A percentile compares a stretch with the other conserved stretches of the same genome.
Conservation (phyloP, 2,113 vertebrate species). For the Cricetomys ansorgei region DNA sequence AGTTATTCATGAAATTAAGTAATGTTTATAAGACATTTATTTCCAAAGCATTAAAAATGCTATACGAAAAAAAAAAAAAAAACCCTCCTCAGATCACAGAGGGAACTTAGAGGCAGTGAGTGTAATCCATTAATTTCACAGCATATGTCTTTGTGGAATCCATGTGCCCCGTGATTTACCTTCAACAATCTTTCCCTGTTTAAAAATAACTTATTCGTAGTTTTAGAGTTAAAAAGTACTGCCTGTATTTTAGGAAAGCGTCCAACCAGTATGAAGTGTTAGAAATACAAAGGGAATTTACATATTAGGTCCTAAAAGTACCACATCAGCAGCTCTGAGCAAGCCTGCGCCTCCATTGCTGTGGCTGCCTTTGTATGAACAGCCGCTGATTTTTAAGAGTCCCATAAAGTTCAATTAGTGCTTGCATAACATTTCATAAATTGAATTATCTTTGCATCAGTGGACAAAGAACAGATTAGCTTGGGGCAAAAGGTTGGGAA, state of each 20-base stretch:
- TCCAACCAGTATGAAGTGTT: neutral
- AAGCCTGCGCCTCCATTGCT: neutral
- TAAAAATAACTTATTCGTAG: neutral
- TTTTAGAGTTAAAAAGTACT: neutral
- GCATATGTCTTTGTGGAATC: conserved; percentile 85
- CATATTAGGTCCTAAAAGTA: neutral
- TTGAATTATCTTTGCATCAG: conserved; percentile 62
- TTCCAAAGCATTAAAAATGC: conserved; percentile 69
- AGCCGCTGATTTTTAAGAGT: neutral
- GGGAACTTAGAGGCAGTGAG: conserved; percentile 47
- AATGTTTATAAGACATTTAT: conserved; percentile 78
- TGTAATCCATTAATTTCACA: conserved; percentile 52
- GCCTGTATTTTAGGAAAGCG: conserved; percentile 22
- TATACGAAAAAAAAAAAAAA: conserved; percentile 73
- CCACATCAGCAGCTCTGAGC: neutral
- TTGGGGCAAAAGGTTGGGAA: conserved; percentile 34
- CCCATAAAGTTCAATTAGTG: conserved; percentile 31
- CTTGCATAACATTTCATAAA: conserved; percentile 40
- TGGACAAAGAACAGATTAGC: conserved; percentile 54
- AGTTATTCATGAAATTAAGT: conserved; percentile 81
- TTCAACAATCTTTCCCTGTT: neutral
- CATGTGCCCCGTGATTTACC: conserved; percentile 53
- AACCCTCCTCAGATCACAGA: conserved; percentile 28
- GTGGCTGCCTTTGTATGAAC: neutral
- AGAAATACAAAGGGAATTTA: conserved; percentile 8